Evolutionary conservation across 2,113 vertebrate genomes (phyloP).

Genomic region (Dromiciops gliroides): DNA sequence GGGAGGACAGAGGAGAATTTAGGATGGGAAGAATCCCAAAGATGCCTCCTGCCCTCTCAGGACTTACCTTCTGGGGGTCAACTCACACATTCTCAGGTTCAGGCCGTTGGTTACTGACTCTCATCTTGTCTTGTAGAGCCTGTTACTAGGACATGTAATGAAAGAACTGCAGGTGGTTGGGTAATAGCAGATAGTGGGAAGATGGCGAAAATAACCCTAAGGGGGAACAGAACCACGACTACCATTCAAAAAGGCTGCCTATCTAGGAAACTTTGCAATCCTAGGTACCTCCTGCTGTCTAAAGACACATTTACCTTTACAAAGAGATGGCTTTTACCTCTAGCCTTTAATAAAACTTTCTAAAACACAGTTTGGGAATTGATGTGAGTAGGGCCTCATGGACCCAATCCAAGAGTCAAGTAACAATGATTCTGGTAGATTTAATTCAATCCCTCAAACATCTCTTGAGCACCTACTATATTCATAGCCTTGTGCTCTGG

Average conservation of each 20-base stretch:
- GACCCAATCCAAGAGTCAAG: background rate
- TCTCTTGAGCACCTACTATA: background rate
- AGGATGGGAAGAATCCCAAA: background rate
- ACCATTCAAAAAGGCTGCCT: background rate
- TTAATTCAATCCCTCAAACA: background rate
- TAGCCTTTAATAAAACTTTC: background rate
- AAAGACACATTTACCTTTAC: background rate
- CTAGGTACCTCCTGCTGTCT: background rate
- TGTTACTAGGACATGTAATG: background rate
- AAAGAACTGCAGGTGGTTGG: background rate
- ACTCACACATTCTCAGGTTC: background rate
- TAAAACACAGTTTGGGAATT: background rate
- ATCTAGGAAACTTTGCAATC: background rate
- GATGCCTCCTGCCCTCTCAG: background rate
- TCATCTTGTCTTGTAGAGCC: background rate
- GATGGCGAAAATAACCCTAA: background rate
- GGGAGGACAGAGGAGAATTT: background rate
- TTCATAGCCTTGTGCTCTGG: background rate
- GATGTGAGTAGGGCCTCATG: no score
- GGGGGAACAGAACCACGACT: background rate
- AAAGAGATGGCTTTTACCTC: background rate
- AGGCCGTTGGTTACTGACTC: background rate
- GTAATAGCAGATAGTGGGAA: background rate
- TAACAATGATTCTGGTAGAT: background rate
- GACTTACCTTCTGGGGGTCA: background rate